Evolutionary conservation across 2,113 vertebrate species (phyloP).

Genomic region (Perca fluviatilis): DNA sequence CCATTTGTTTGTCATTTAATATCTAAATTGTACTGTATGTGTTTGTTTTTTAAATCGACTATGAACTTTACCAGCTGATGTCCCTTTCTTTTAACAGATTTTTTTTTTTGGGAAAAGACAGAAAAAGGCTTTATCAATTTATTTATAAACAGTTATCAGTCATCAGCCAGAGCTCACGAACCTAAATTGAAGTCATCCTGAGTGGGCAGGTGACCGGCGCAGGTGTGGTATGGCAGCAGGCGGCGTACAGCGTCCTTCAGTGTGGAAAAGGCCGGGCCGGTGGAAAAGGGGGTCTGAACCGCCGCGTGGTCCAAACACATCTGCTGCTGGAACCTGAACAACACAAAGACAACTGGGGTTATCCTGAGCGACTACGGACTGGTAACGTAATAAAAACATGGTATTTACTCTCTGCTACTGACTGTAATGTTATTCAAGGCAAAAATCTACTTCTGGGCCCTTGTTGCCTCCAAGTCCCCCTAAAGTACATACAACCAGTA

Average conservation of each 20-base stretch:
- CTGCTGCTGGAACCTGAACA: constrained; percentile 84
- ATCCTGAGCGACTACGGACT: not conserved
- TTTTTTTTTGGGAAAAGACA: too few relatives aligned
- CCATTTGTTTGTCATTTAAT: too few relatives aligned
- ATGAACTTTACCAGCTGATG: not conserved
- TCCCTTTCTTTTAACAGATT: too few relatives aligned
- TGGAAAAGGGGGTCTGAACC: constrained; percentile 75
- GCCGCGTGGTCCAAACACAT: constrained; percentile 79
- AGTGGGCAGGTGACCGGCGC: constrained; percentile 78
- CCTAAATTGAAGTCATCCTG: constrained; percentile 80
- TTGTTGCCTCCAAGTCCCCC: too few relatives aligned
- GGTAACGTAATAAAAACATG: not conserved
- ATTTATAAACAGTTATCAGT: not conserved
- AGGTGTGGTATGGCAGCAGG: constrained; percentile 86
- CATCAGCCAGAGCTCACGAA: constrained; percentile 34
- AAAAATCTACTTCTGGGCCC: too few relatives aligned
- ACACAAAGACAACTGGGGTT: rapidly evolving
- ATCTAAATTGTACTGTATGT: too few relatives aligned
- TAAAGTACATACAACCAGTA: not conserved
- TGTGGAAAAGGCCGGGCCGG: constrained; percentile 75
- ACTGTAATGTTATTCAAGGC: not conserved
- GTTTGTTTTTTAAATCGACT: too few relatives aligned
- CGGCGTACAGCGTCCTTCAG: constrained; percentile 78
- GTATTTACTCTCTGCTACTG: not conserved
- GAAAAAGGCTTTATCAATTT: not conserved